Conservation (phyloP, 2,888 invertebrate genomes). For the Drosophila hamatofila region DNA sequence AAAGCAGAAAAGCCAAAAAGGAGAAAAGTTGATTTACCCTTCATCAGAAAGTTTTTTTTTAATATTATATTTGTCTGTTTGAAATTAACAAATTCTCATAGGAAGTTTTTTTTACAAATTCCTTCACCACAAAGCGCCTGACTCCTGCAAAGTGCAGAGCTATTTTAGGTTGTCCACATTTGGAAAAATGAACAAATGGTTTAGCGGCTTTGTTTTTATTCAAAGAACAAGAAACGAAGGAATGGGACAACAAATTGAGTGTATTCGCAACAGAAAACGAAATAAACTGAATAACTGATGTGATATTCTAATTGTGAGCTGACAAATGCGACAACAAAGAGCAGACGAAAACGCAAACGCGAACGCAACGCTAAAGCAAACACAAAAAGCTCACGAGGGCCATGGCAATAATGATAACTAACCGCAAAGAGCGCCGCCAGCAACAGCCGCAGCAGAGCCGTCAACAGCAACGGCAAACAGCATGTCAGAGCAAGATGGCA, state of each 20-base stretch:
- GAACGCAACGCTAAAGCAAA: constrained; percentile 32
- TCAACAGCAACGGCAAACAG: constrained; percentile 35
- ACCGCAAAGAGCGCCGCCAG: constrained; percentile 64
- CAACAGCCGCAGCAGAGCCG: constrained; percentile 20
- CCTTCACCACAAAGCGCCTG: not conserved
- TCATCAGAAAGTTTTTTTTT: not conserved
- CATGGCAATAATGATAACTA: constrained; percentile 73
- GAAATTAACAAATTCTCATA: not conserved
- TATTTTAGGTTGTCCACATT: constrained; percentile 20
- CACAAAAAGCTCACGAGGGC: constrained; percentile 58
- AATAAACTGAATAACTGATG: constrained; percentile 39
- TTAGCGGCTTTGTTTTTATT: constrained; percentile 53
- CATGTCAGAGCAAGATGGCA: constrained; percentile 53
- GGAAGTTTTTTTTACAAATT: not conserved
- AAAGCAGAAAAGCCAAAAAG: not conserved
- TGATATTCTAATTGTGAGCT: constrained; percentile 68
- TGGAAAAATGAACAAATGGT: constrained; percentile 51
- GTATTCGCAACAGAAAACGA: not conserved
- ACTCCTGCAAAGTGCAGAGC: constrained; percentile 41
- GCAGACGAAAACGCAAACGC: not conserved
- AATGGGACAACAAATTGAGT: constrained; percentile 2
- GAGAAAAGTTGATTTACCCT: not conserved
- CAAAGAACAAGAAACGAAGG: not conserved
- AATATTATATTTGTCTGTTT: not conserved
- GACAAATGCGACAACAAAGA: constrained; percentile 63